phyloP scores from a whole-genome alignment of 2,888 invertebrate species.

The Penaeus monodon region DNA sequence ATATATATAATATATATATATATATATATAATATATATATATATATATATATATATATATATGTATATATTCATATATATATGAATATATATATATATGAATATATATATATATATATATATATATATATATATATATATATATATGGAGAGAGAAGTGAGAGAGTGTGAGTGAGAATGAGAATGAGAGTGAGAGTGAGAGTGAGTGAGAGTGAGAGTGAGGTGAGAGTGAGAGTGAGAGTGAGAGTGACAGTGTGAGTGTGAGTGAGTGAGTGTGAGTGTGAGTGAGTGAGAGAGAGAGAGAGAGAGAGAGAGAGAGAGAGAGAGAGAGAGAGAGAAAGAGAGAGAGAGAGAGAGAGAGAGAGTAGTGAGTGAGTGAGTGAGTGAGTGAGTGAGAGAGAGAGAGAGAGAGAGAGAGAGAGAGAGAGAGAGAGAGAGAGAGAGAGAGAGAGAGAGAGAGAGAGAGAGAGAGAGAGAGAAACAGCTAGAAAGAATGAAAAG shows the following conservation, averaged over 20 bases:
- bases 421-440: background rate
- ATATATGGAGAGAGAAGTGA: conserved; percentile 1
- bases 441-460: conserved; percentile 32
- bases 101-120: conserved; percentile 35
- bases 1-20: background rate
- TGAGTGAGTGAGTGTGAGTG: background rate
- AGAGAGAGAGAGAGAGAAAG: background rate
- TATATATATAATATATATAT: background rate
- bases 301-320: conserved; percentile 10
- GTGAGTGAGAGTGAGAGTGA: too few relatives aligned
- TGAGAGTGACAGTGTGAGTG: too few relatives aligned
- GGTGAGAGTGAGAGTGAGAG: background rate
- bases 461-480: background rate
- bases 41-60: conserved; percentile 18
- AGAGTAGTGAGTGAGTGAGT: background rate
- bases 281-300: background rate
- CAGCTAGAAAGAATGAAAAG: background rate
- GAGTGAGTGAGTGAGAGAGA: background rate
- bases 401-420: background rate
- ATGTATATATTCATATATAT: conserved; percentile 27
- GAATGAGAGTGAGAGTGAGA: background rate
- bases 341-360: background rate
- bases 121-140: conserved; percentile 31
- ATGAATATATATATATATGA: conserved; percentile 35
- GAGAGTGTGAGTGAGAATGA: background rate